A percentile compares a stretch with the other conserved stretches of the same genome.
Conservation (phyloP, 2,797 vertebrate species). For the Notolabrus celidotus region DNA sequence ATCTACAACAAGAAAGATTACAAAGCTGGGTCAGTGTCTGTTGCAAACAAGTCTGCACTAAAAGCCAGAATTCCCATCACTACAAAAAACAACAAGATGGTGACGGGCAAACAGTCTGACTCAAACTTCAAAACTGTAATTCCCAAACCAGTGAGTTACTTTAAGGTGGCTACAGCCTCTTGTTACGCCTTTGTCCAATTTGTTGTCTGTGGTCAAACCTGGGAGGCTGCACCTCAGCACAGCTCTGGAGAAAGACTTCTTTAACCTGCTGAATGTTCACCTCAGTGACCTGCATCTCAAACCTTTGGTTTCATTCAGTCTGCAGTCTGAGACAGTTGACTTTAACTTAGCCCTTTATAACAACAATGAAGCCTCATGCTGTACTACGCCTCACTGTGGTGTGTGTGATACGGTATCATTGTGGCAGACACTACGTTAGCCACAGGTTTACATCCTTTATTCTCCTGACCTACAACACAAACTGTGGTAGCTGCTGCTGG, state of each 20-base stretch:
- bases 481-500: conserved; percentile 43
- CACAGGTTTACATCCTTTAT: conserved; percentile 63
- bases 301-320: neutral
- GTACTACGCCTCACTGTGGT: conserved; percentile 48
- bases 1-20: too few relatives aligned
- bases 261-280: conserved; percentile 18
- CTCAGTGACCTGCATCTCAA: neutral
- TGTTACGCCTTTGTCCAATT: too few relatives aligned
- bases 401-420: conserved; percentile 57
- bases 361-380: conserved; percentile 33
- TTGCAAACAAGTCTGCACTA: too few relatives aligned
- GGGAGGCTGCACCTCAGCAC: too few relatives aligned
- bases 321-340: conserved; percentile 9
- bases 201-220: too few relatives aligned
- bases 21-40: too few relatives aligned
- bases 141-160: too few relatives aligned
- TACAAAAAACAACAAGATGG: too few relatives aligned
- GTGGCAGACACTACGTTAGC: conserved; percentile 43
- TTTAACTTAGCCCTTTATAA: conserved; percentile 30
- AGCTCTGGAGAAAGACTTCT: neutral
- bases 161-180: too few relatives aligned
- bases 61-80: too few relatives aligned
- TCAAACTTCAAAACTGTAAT: too few relatives aligned
- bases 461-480: conserved; percentile 40
- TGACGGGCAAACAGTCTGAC: too few relatives aligned